Evolutionary conservation across 2,797 vertebrate genomes (phyloP), one percentile per base, ranked within the genome.

Genomic region (Rhinichthys osculus): DNA sequence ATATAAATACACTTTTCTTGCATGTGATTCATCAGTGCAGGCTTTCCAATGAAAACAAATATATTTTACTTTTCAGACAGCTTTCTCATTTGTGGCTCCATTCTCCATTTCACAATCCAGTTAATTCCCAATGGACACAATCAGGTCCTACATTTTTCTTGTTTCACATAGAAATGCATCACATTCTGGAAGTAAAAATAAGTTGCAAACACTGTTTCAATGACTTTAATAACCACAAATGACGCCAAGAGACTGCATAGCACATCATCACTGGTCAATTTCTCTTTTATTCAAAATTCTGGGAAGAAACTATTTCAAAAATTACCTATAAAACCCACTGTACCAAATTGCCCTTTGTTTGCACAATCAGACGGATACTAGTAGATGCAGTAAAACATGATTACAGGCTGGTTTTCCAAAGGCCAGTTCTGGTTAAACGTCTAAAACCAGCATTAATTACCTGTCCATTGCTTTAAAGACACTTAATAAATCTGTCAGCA

Each of bases 401-500:
- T 42, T 9, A 42, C 50, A 70, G 47, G n/a, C 13, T 23, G 21
- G 38, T 42, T 70, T 78, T 19, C 19, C 30, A 50, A 23, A 35
- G 23, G 9, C 30, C 59, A 77, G 21, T 50, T 77, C 54, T 23
- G 40, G 38, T n/a, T 35, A 52, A 77, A n/a, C 1, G 4, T 38
- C 42, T 84, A 38, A 38, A 42, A 38, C 33, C 30, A 40, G 17
- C 14, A 72, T 40, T 7, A 71, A 42, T 54, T 38, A 40, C 21
- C 80, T 14, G 11, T 35, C 8, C n/a, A 27, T 40, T 72, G 47
- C 16, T 30, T 52, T 59, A 59, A 73, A 59, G 3, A 50, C 59
- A 17, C 54, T 84, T 81, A 52, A 79, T 83, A 83, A 88, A 91
- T 89, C 82, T 59, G 47, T 70, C 76, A 57, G 27, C 2, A 62